Base-by-base conservation (phyloP, 2,888 invertebrate species). In the Axea sp. region DNA sequence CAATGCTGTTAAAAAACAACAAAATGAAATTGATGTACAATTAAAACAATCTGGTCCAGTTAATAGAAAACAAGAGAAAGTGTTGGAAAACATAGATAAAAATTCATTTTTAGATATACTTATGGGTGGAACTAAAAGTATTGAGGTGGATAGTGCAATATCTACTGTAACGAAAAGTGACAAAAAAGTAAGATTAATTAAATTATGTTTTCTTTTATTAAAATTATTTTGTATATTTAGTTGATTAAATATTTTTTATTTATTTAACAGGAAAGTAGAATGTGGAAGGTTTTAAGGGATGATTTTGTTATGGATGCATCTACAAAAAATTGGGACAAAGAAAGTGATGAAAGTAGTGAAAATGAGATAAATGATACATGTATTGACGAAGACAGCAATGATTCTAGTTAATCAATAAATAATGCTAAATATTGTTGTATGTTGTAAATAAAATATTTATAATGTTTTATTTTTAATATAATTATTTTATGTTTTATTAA, bases 291-390 rank as follows among this genome's bases (percentile, higher is more conserved):
- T 84, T 89, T 89, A 83, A 90, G 93, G 75, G 95, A 96, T 82
- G 96, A 97, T 87, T 97, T 95, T 84, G 94, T 96, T 92, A 94
- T 95, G 90, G 94, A 94, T 75, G 93, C 94, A 19, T 94, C 94
- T 88, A 91, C 96, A 88, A 96, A 96, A 88, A 95, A 96, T 87
- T 97, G 97, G 97, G 95, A 96, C 84, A 94, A 95, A 87, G 91
- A 94, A 78, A n/a, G n/a, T n/a, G 88, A 90, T 77, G 87, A 88
- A 14, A 84, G 86, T 45, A 84, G 88, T 51, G 77, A 79, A 68
- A n/a, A 35, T 24, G 49, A 57, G 15, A 24, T 17, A 24, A 11
- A 31, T 17, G 17, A 71, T 24, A 22, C 35, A 8, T 6, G 43
- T 9, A 31, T 51, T 17, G 55, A 55, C 8, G 45, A 53, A 19